Conservation (phyloP, 2,797 vertebrate genomes). For the Hybognathus amarus region DNA sequence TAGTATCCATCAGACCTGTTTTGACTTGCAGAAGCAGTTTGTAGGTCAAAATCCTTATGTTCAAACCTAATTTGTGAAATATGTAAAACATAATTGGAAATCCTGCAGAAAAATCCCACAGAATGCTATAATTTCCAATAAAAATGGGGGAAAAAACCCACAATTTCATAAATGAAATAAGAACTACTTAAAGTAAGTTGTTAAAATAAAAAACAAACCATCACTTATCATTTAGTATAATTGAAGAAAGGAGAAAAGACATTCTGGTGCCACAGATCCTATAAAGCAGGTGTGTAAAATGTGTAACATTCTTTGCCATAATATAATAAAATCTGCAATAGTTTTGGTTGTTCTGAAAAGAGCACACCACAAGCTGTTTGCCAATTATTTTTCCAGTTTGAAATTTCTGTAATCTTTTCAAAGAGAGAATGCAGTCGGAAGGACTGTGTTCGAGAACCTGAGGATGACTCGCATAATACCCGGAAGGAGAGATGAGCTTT, state of each 20-base stretch:
- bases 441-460: slow-evolving; percentile 11
- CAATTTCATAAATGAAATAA: neutral
- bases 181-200: neutral
- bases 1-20: slow-evolving; percentile 9
- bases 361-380: neutral
- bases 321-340: neutral
- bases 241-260: neutral
- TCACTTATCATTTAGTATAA: neutral
- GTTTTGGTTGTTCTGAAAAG: neutral
- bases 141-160: neutral
- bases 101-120: neutral
- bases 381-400: slow-evolving; percentile 14
- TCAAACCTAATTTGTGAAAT: neutral
- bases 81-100: neutral
- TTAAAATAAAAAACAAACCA: neutral
- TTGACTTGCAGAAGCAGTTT: slow-evolving; percentile 13
- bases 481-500: slow-evolving; percentile 36
- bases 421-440: slow-evolving; percentile 5
- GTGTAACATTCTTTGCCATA: neutral
- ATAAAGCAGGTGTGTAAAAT: neutral
- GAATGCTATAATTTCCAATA: neutral
- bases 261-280: neutral
- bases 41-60: neutral
- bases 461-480: slow-evolving; percentile 41
- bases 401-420: slow-evolving; percentile 33